Conservation (phyloP, 2,797 vertebrate genomes). For the Sebastes vulpes region DNA sequence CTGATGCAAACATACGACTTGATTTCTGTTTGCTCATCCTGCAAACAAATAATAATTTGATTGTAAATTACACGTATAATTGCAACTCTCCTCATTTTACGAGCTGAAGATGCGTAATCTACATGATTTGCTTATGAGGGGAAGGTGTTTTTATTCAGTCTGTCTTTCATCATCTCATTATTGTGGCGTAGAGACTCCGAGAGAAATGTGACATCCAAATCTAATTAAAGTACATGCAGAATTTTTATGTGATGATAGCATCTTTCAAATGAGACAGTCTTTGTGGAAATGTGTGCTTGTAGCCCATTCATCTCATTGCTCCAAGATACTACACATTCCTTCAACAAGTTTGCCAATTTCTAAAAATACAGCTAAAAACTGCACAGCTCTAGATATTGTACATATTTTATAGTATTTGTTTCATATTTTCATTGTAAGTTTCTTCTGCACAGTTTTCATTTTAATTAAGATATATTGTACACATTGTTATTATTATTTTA, state of each 20-base stretch:
- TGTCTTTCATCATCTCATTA: not conserved
- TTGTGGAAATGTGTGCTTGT: not conserved
- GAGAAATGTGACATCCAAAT: not conserved
- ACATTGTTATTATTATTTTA: too few relatives aligned
- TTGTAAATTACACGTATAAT: not conserved
- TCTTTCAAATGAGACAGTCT: not conserved
- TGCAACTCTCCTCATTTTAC: not conserved
- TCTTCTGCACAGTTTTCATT: too few relatives aligned
- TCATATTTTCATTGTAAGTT: too few relatives aligned
- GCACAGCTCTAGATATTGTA: too few relatives aligned
- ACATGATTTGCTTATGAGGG: not conserved
- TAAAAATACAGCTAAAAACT: too few relatives aligned
- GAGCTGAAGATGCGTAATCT: not conserved
- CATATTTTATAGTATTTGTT: too few relatives aligned
- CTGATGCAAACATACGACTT: not conserved
- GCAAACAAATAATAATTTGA: not conserved
- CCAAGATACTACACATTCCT: too few relatives aligned
- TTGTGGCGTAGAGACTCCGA: not conserved
- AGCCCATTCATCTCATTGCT: not conserved
- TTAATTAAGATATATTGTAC: too few relatives aligned
- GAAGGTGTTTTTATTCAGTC: not conserved
- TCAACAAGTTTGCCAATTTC: too few relatives aligned
- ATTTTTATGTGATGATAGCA: not conserved
- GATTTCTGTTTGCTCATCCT: not conserved
- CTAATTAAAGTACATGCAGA: not conserved